Conservation (phyloP, 2,888 invertebrate genomes). For the Sarcophaga variegata region DNA sequence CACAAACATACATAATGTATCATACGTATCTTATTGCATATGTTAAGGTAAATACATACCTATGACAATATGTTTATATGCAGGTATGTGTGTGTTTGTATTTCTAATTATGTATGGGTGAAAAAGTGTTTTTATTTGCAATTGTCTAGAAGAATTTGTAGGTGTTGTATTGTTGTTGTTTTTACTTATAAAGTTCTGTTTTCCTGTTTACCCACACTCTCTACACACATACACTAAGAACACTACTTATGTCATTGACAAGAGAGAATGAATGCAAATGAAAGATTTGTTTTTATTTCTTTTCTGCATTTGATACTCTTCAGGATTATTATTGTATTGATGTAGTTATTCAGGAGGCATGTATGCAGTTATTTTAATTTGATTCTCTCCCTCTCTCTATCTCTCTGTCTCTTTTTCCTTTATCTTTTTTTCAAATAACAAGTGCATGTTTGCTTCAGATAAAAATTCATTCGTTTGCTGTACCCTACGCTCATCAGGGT, state of each 20-base stretch:
- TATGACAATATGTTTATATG: too few relatives aligned
- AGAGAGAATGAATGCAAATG: neutral
- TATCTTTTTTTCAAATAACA: neutral
- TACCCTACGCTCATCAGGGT: too few relatives aligned
- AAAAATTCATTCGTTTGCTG: neutral
- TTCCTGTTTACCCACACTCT: neutral
- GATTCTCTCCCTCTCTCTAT: neutral
- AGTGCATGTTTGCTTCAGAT: neutral
- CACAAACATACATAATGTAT: neutral
- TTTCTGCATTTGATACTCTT: neutral
- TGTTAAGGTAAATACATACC: neutral
- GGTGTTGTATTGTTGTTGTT: slow-evolving; percentile 11
- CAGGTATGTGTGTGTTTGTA: neutral
- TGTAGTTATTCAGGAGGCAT: neutral
- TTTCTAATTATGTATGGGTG: neutral
- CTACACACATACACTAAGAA: neutral
- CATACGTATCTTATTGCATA: neutral
- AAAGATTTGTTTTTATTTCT: neutral
- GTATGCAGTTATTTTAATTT: neutral
- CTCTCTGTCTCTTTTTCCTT: neutral
- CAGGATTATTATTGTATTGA: neutral
- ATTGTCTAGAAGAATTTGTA: slow-evolving; percentile 1
- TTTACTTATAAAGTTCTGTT: neutral
- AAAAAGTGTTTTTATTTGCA: neutral
- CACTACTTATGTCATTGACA: neutral